Conservation (phyloP, 2,113 vertebrate species). For the Zapus hudsonius region DNA sequence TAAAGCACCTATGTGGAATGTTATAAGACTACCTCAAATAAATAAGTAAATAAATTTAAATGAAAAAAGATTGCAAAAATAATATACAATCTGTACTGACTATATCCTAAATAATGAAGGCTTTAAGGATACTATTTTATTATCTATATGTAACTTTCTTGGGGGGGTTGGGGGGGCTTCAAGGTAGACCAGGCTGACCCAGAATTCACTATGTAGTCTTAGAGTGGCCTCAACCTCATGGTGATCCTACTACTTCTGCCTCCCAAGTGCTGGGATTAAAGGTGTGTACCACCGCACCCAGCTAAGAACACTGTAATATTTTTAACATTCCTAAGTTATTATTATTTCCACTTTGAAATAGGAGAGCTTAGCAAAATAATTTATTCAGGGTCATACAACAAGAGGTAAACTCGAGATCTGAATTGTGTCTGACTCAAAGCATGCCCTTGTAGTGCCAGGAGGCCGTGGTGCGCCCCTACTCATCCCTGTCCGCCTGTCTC, state of each 20-base stretch:
- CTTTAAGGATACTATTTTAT: neutral
- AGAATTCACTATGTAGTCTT: no score
- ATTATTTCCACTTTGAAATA: neutral
- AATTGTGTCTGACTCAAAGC: neutral
- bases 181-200: no score
- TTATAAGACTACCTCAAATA: neutral
- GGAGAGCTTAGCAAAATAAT: neutral
- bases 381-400: neutral
- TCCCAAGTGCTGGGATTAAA: no score
- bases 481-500: no score
- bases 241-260: no score
- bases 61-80: neutral
- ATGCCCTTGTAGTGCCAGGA: no score
- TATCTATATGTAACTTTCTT: neutral
- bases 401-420: neutral
- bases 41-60: no score
- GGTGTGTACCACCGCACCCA: no score
- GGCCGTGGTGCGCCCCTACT: no score
- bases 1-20: neutral
- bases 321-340: neutral
- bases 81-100: neutral
- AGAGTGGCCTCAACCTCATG: no score
- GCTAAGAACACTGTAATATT: no score
- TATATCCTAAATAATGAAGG: neutral
- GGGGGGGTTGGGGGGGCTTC: no score